Percentiles rank a stretch among this genome's conserved stretches.
phyloP scores from a whole-genome alignment of 2,888 invertebrate genomes.

The Cordilura impudica region DNA sequence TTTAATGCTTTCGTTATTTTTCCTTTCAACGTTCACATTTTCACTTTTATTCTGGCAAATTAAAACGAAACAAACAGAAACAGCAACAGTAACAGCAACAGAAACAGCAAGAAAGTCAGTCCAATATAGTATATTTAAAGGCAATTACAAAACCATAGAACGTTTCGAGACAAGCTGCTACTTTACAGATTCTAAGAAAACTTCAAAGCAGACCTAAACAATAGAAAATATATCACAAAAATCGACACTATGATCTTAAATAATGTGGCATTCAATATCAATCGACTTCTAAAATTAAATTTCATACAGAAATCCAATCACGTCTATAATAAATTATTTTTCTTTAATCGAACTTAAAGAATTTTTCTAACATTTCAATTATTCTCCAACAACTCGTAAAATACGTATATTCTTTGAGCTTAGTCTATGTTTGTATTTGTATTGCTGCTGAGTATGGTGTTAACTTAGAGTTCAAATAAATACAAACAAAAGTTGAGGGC shows the following conservation, averaged over 20 bases:
- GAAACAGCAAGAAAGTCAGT: background rate
- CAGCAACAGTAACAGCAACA: too few species aligned
- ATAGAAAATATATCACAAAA: background rate
- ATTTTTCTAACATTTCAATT: too few species aligned
- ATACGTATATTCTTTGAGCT: background rate
- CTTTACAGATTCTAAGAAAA: background rate
- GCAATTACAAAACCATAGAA: slow-evolving; percentile 21
- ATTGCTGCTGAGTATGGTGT: background rate
- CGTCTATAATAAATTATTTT: too few species aligned
- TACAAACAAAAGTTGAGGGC: slow-evolving; percentile 43
- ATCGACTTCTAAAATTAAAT: too few species aligned
- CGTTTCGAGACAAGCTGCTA: background rate
- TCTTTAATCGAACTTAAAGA: too few species aligned
- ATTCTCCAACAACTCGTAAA: too few species aligned
- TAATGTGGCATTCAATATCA: too few species aligned
- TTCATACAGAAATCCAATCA: too few species aligned
- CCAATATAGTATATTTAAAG: slow-evolving; percentile 23
- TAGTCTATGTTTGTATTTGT: slow-evolving; percentile 5
- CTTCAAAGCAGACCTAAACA: slow-evolving; percentile 29
- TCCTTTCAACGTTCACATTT: background rate
- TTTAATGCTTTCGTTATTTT: background rate
- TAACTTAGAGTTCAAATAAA: slow-evolving; percentile 38
- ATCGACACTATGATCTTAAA: background rate
- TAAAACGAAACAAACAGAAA: background rate
- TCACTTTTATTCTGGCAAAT: slow-evolving; percentile 3